A percentile compares a stretch with the other conserved stretches of the same genome.
These are phyloP conservation scores for Cyprinodon diabolis DNA, from an alignment of 2,797 vertebrate genomes.

Conservation along the genomic window DNA sequence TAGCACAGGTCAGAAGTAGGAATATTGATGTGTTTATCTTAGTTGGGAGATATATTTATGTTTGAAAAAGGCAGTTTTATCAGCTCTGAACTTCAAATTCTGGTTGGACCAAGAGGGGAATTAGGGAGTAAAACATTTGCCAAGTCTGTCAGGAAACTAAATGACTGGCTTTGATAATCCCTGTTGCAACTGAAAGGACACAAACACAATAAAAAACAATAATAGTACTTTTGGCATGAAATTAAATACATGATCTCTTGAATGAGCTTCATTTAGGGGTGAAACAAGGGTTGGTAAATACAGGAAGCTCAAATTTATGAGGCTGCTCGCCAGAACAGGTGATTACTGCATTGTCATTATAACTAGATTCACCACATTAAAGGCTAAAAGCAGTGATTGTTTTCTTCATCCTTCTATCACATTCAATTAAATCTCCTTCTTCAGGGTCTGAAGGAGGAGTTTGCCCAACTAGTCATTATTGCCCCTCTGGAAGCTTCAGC, in stretches of 20 bases:
- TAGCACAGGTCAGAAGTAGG: slow-evolving; percentile 72
- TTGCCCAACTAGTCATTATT: slow-evolving; percentile 90
- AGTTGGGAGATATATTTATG: background rate
- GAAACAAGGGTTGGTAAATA: slow-evolving; percentile 48
- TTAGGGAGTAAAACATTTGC: too few species aligned
- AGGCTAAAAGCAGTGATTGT: slow-evolving; percentile 38
- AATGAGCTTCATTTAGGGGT: slow-evolving; percentile 38
- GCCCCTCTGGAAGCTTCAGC: slow-evolving; percentile 80
- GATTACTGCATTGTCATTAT: slow-evolving; percentile 57
- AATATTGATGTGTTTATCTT: slow-evolving; percentile 4
- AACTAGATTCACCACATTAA: slow-evolving; percentile 45
- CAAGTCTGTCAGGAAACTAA: too few species aligned
- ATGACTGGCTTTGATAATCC: too few species aligned
- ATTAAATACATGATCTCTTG: slow-evolving; percentile 18
- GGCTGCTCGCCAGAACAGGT: slow-evolving; percentile 49
- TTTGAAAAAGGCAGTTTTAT: background rate
- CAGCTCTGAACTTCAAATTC: background rate
- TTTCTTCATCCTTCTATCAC: slow-evolving; percentile 39
- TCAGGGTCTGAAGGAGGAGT: slow-evolving; percentile 76
- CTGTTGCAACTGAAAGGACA: too few species aligned
- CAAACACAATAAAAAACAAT: background rate
- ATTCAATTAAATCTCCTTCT: slow-evolving; percentile 51
- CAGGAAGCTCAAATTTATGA: slow-evolving; percentile 37
- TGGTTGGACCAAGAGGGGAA: too few species aligned
- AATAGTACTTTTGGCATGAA: slow-evolving; percentile 3